Percentiles rank a stretch among this genome's conserved stretches.
phyloP scores from a whole-genome alignment of 2,113 vertebrate species.

The Ceratotherium simum region DNA sequence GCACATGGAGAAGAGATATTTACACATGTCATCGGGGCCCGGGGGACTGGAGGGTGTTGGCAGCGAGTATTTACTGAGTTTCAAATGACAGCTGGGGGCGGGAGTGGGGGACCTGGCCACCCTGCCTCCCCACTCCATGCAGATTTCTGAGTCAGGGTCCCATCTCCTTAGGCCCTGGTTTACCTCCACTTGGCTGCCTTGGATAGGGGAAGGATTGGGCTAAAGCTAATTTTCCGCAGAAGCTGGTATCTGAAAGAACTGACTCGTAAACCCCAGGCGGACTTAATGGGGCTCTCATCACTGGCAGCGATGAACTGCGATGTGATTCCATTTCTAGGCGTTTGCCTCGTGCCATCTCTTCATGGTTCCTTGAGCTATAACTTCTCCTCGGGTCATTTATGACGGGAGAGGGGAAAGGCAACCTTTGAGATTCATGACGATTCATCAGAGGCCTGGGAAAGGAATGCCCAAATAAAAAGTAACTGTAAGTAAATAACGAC shows the following conservation, averaged over 20 bases:
- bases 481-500: no score
- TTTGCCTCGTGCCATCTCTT: background rate
- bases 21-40: background rate
- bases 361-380: background rate
- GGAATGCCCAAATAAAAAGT: background rate
- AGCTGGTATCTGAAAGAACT: background rate
- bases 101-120: background rate
- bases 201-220: background rate
- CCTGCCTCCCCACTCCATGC: background rate
- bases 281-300: background rate
- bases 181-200: background rate
- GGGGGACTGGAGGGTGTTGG: background rate
- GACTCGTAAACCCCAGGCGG: background rate
- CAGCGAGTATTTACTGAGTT: background rate
- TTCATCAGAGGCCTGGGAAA: background rate
- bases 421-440: background rate
- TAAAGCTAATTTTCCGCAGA: background rate
- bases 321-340: background rate
- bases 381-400: background rate
- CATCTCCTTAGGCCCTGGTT: background rate
- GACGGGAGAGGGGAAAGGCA: background rate
- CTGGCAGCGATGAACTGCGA: fast-evolving
- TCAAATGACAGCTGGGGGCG: background rate
- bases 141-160: background rate
- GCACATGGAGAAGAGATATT: background rate